These are phyloP conservation scores for Drosophila villosipedis DNA, from an alignment of 2,888 invertebrate genomes.

Conservation along the genomic window DNA sequence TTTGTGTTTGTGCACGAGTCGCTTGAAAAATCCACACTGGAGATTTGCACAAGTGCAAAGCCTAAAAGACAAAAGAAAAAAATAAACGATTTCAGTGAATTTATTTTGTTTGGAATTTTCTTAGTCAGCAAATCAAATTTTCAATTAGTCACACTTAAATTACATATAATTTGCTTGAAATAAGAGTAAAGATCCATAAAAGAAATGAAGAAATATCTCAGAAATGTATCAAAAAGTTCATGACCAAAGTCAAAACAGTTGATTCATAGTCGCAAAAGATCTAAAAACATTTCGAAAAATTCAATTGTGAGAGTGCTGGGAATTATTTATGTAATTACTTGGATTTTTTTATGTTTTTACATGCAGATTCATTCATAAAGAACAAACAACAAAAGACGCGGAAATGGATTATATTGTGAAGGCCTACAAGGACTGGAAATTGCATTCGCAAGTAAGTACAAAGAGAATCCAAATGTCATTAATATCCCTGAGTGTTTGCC, in stretches of 20 bases:
- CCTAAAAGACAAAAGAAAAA: not conserved
- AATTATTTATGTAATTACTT: slow-evolving; percentile 26
- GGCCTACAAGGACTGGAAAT: slow-evolving; percentile 85
- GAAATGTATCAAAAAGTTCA: slow-evolving; percentile 29
- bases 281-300: not conserved
- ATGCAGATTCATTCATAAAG: slow-evolving; percentile 50
- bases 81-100: slow-evolving; percentile 37
- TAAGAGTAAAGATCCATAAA: not conserved
- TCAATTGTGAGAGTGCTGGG: slow-evolving; percentile 46
- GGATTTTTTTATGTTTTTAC: slow-evolving; percentile 52
- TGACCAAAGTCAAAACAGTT: slow-evolving; percentile 45
- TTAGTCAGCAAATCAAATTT: slow-evolving; percentile 17
- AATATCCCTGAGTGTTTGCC: not conserved
- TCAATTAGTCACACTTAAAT: slow-evolving; percentile 1
- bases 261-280: slow-evolving; percentile 10
- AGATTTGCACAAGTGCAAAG: slow-evolving; percentile 78
- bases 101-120: slow-evolving; percentile 50
- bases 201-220: not conserved
- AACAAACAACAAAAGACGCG: slow-evolving; percentile 41
- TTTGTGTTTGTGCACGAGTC: slow-evolving; percentile 39
- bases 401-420: slow-evolving; percentile 85
- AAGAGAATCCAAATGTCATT: slow-evolving; percentile 13
- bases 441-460: slow-evolving; percentile 84
- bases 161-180: not conserved
- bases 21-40: slow-evolving; percentile 55